phyloP scores from a whole-genome alignment of 2,797 vertebrate species.

The Parambassis ranga region DNA sequence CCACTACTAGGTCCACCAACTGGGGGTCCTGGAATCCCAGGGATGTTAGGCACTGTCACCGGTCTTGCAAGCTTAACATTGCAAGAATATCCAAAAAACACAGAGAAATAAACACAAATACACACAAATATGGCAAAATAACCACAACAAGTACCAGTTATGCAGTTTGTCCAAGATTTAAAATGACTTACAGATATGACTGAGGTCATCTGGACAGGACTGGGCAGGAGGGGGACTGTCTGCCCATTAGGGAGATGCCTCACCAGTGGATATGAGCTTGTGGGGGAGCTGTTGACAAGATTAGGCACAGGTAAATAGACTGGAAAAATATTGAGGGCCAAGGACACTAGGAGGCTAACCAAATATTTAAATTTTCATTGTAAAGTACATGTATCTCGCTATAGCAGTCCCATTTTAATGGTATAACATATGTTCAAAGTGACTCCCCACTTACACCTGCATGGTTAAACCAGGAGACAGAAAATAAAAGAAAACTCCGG shows the following conservation, averaged over 20 bases:
- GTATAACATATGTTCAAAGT: not conserved
- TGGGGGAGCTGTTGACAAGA: conserved; percentile 85
- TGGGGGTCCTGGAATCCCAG: conserved; percentile 94
- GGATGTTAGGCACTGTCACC: conserved; percentile 91
- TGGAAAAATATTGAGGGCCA: not conserved
- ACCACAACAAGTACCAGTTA: not conserved
- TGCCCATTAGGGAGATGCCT: conserved; percentile 97
- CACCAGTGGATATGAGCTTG: conserved; percentile 87
- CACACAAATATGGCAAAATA: not conserved
- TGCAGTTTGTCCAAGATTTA: not conserved
- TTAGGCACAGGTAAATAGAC: not conserved
- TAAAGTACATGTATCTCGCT: too few species aligned
- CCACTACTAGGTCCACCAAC: conserved; percentile 82
- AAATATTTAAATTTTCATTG: not conserved
- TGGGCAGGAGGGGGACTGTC: conserved; percentile 90
- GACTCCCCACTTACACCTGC: too few species aligned
- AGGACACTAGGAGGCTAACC: too few species aligned
- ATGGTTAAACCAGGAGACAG: not conserved
- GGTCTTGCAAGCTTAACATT: conserved; percentile 87
- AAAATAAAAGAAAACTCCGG: not conserved
- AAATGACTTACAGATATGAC: conserved; percentile 91
- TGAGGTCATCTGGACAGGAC: conserved; percentile 92
- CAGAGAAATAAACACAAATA: not conserved
- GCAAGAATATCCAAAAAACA: conserved; percentile 18
- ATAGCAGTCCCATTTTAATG: too few species aligned